Percentiles rank a stretch among this genome's conserved stretches.
Conservation (phyloP, 2,797 vertebrate genomes). For the Limnodromus scolopaceus region DNA sequence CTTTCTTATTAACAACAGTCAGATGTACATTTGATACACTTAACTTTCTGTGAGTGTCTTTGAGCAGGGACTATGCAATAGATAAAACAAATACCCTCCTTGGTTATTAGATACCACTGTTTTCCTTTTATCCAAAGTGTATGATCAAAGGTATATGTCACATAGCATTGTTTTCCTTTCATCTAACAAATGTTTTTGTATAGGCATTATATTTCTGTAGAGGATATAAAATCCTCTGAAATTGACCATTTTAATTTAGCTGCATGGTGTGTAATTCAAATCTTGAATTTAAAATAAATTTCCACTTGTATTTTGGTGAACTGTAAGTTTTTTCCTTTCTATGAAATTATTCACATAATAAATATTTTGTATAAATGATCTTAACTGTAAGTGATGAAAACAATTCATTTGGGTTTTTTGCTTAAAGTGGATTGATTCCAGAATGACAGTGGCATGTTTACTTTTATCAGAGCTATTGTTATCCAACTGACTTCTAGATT, state of each 20-base stretch:
- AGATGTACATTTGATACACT: neutral
- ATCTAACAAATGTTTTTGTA: neutral
- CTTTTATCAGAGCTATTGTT: neutral
- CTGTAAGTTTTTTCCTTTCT: neutral
- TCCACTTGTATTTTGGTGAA: neutral
- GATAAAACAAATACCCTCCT: neutral
- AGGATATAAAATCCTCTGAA: neutral
- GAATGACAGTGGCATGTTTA: neutral
- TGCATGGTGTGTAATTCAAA: neutral
- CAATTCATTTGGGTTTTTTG: neutral
- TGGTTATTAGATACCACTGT: neutral
- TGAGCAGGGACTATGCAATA: neutral
- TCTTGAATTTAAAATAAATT: neutral
- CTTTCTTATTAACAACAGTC: neutral
- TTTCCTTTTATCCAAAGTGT: neutral
- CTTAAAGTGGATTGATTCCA: neutral
- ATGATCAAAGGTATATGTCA: neutral
- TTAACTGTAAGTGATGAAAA: neutral
- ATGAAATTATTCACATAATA: neutral
- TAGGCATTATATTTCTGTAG: neutral
- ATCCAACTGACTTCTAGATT: neutral
- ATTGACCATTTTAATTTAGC: neutral
- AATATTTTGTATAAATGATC: neutral
- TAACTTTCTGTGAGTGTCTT: neutral
- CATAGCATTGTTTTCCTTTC: neutral